These are phyloP conservation scores for Malurus splendens DNA, from an alignment of 2,797 vertebrate genomes.

Conservation along the genomic window DNA sequence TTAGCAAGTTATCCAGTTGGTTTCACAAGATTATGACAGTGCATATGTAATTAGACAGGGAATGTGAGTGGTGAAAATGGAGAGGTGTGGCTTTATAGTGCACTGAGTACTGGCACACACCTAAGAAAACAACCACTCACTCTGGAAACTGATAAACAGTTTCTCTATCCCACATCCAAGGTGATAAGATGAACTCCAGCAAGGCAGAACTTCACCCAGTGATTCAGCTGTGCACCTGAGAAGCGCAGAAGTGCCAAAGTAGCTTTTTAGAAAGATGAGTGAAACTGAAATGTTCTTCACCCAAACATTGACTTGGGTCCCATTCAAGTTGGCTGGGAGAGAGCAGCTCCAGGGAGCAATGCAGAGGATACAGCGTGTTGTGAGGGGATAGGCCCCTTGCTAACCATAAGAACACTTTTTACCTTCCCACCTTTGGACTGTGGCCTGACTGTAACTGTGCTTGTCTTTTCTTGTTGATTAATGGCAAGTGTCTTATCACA, in stretches of 20 bases:
- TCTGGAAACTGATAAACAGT: constrained; percentile 1
- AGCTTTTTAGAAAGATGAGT: background rate
- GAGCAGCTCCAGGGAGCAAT: background rate
- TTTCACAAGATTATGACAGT: constrained; percentile 17
- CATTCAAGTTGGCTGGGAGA: background rate
- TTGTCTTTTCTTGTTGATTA: background rate
- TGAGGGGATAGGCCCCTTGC: background rate
- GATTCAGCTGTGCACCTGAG: background rate
- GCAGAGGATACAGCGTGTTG: background rate
- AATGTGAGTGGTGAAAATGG: constrained; percentile 4
- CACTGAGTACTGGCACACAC: background rate
- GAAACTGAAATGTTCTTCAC: background rate
- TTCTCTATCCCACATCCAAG: background rate
- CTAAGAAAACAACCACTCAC: constrained; percentile 23
- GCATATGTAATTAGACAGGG: background rate
- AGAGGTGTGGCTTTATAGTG: background rate
- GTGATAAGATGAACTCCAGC: background rate
- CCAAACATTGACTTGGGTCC: background rate
- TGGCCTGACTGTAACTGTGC: background rate
- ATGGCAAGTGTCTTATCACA: background rate
- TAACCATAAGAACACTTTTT: background rate
- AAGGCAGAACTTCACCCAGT: background rate
- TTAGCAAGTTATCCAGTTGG: background rate
- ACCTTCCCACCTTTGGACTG: background rate
- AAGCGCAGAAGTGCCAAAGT: background rate